Evolutionary conservation across 2,797 vertebrate species (phyloP), one percentile per base, ranked within the genome.

Genomic region (Malacoctenus gilli): DNA sequence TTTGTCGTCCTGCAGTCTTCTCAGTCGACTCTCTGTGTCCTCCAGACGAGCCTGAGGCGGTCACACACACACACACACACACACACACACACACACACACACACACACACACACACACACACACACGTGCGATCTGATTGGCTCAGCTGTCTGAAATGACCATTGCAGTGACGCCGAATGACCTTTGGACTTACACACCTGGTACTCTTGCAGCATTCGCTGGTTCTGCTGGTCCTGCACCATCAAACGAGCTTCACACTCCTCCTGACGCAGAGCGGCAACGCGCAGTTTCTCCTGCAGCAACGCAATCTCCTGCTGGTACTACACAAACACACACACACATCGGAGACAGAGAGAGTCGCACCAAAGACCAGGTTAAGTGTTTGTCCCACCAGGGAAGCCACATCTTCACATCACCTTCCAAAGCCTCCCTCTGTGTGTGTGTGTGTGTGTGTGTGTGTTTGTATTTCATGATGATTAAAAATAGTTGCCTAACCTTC

Each of bases 151-250:
- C 4, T 8, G 8, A 4, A 25, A 9, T 31, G 28, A 5, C 5
- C 5, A 25, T 8, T 31, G 30, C 12, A 11, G 9, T 32, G 3
- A 32, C 30, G n/a, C n/a, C 25, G 6, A 9, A 5, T 28, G 5
- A 28, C 25, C 25, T 28, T 5, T 1, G 6, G 1, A 28, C 25
- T 9, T 12, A 22, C 66, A 13, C 7, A 87, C 87, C 87, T 95
- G 95, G 86, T 98, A 98, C 64, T 98, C 95, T 83, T 95, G 85
- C 67, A 97, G 77, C 85, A 98, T 93, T 50, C 94, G 94, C 76
- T 97, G 95, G 87, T 96, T 96, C 85, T 98, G 95, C 69, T 97
- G 94, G 44, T 98, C 96, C 82, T 98, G 96, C 51, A 93, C 92
- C 71, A 94, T 86, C 38, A 97, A 83, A 3, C 94, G 92, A 18